phyloP scores from a whole-genome alignment of 2,113 vertebrate genomes.

The Etia nguti region DNA sequence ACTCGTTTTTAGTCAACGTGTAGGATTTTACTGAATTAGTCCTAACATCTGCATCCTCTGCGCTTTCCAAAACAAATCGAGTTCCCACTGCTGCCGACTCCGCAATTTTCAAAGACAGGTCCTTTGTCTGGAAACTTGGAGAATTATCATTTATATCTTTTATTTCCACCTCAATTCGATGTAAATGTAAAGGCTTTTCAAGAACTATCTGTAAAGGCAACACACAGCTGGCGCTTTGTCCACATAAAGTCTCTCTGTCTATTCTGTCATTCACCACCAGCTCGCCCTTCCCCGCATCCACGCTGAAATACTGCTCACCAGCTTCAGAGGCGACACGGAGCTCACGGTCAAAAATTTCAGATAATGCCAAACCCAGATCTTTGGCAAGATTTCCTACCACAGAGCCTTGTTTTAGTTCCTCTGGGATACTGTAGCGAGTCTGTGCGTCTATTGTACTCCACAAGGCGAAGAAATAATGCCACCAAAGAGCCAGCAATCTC shows the following conservation, averaged over 20 bases:
- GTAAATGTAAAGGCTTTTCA: slow-evolving; percentile 74
- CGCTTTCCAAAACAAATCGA: slow-evolving; percentile 60
- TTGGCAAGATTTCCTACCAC: slow-evolving; percentile 76
- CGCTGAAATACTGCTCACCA: slow-evolving; percentile 5
- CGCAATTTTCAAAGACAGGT: slow-evolving; percentile 42
- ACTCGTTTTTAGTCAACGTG: slow-evolving; percentile 40
- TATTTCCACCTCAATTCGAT: slow-evolving; percentile 77
- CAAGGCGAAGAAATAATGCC: slow-evolving; percentile 49
- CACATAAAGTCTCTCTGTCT: slow-evolving; percentile 81
- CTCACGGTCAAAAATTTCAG: slow-evolving; percentile 69
- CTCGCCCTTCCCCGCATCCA: slow-evolving; percentile 73
- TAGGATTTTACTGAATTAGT: slow-evolving; percentile 58
- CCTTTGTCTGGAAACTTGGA: slow-evolving; percentile 60
- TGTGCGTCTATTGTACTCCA: slow-evolving; percentile 65
- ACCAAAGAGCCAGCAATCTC: slow-evolving; percentile 59
- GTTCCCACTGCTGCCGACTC: slow-evolving; percentile 59
- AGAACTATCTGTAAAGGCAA: slow-evolving; percentile 74
- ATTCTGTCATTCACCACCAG: slow-evolving; percentile 76
- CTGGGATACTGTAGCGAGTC: slow-evolving; percentile 68
- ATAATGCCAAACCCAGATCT: slow-evolving; percentile 73
- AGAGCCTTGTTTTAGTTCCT: slow-evolving; percentile 70
- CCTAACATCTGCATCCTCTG: slow-evolving; percentile 59
- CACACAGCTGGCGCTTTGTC: slow-evolving; percentile 70
- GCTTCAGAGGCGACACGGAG: slow-evolving; percentile 74
- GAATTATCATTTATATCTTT: slow-evolving; percentile 81